These are phyloP conservation scores for Thera obeliscata DNA, from an alignment of 2,888 invertebrate species.

Conservation along the genomic window DNA sequence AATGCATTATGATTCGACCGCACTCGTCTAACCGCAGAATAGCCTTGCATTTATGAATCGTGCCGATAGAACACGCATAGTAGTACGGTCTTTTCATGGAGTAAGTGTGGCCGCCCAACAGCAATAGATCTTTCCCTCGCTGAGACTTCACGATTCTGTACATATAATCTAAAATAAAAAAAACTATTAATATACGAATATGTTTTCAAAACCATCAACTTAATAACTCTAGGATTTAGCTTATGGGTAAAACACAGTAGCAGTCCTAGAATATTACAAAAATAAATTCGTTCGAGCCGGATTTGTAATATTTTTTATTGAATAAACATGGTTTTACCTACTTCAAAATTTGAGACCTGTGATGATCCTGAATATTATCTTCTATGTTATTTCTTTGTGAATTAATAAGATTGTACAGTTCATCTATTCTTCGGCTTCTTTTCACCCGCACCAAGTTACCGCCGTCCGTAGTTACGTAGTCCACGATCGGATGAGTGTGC, in stretches of 20 bases:
- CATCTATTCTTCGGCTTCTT: too few relatives aligned
- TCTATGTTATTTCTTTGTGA: too few relatives aligned
- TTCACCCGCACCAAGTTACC: neutral
- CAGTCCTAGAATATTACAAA: too few relatives aligned
- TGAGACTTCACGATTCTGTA: constrained; percentile 6
- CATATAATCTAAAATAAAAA: neutral
- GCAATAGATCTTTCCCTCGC: constrained; percentile 1
- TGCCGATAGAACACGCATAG: neutral
- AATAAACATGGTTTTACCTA: too few relatives aligned
- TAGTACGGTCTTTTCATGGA: constrained; percentile 2
- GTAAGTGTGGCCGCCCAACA: constrained; percentile 1
- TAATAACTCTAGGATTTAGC: neutral
- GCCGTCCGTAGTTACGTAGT: neutral
- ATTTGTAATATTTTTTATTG: too few relatives aligned
- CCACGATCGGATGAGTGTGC: neutral
- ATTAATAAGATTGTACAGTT: too few relatives aligned
- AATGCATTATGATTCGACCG: neutral
- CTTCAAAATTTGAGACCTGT: too few relatives aligned
- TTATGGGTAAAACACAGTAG: neutral
- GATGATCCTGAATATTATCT: too few relatives aligned
- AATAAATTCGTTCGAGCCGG: too few relatives aligned
- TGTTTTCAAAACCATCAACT: neutral
- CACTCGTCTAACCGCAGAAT: neutral
- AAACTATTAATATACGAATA: neutral
- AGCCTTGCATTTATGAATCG: neutral